Conservation (phyloP, 2,888 invertebrate species). For the Barypeithes pellucidus region DNA sequence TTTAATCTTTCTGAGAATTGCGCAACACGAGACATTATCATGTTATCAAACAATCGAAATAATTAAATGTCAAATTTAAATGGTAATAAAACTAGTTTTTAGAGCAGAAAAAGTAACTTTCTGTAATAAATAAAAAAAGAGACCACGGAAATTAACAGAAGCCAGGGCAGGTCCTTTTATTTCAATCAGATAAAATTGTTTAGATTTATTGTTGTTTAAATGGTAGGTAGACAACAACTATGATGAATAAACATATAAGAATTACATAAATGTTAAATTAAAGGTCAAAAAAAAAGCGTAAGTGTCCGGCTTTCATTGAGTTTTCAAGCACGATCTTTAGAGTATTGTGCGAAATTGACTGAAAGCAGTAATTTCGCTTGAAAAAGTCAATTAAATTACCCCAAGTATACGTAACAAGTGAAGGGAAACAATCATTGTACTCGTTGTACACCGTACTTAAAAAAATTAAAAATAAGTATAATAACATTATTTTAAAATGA, state of each 20-base stretch:
- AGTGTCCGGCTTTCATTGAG: conserved; percentile 18
- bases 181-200: conserved; percentile 33
- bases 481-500: conserved; percentile 49
- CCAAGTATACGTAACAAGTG: conserved; percentile 42
- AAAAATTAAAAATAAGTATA: conserved; percentile 45
- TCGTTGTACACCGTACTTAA: conserved; percentile 35
- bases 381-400: conserved; percentile 37
- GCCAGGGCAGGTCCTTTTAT: conserved; percentile 35
- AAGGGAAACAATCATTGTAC: conserved; percentile 44
- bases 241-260: conserved; percentile 27
- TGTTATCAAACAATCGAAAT: conserved; percentile 43
- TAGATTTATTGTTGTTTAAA: conserved; percentile 40
- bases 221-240: conserved; percentile 24
- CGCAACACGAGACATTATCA: conserved; percentile 27
- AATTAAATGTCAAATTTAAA: conserved; percentile 46
- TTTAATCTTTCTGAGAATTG: conserved; percentile 33
- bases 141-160: conserved; percentile 40
- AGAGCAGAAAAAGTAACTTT: conserved; percentile 34
- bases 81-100: conserved; percentile 42
- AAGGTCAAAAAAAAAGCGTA: conserved; percentile 28
- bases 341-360: conserved; percentile 19
- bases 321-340: conserved; percentile 6
- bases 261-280: conserved; percentile 28
- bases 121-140: conserved; percentile 37
- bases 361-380: conserved; percentile 19